Conservation (phyloP, 2,888 invertebrate genomes). For the Cephus runcator region DNA sequence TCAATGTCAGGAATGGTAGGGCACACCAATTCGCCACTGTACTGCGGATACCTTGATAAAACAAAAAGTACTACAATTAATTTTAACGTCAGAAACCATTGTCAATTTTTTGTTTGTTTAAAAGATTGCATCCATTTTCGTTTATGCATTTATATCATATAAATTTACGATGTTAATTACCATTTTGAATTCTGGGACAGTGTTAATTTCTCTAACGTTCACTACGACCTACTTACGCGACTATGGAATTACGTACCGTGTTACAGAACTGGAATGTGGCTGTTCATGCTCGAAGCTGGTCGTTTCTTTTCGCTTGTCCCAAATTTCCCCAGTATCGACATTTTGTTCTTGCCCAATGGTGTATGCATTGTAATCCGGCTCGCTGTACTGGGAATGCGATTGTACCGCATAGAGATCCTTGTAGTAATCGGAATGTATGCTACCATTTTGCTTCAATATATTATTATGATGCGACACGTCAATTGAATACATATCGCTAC, state of each 20-base stretch:
- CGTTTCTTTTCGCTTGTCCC: constrained; percentile 68
- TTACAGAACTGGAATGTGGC: constrained; percentile 66
- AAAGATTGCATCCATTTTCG: neutral
- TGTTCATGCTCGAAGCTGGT: constrained; percentile 74
- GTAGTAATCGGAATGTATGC: constrained; percentile 55
- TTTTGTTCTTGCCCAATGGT: constrained; percentile 62
- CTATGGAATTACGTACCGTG: constrained; percentile 50
- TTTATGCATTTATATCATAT: neutral
- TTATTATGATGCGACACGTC: constrained; percentile 54
- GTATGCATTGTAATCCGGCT: constrained; percentile 55
- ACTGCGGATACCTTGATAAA: constrained; percentile 56
- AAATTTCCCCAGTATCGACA: constrained; percentile 63
- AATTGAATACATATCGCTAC: constrained; percentile 56
- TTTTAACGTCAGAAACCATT: neutral
- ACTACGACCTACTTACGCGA: neutral
- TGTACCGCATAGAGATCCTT: constrained; percentile 56
- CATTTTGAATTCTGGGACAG: neutral
- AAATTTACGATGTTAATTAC: neutral
- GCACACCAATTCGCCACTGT: constrained; percentile 58
- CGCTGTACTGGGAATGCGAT: constrained; percentile 57
- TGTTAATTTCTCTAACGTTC: neutral
- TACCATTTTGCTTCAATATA: constrained; percentile 57
- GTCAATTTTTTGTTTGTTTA: neutral
- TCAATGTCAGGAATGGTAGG: constrained; percentile 62
- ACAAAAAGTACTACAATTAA: neutral